Evolutionary conservation across 2,888 invertebrate genomes (phyloP).

Genomic region (Epinotia nisella): DNA sequence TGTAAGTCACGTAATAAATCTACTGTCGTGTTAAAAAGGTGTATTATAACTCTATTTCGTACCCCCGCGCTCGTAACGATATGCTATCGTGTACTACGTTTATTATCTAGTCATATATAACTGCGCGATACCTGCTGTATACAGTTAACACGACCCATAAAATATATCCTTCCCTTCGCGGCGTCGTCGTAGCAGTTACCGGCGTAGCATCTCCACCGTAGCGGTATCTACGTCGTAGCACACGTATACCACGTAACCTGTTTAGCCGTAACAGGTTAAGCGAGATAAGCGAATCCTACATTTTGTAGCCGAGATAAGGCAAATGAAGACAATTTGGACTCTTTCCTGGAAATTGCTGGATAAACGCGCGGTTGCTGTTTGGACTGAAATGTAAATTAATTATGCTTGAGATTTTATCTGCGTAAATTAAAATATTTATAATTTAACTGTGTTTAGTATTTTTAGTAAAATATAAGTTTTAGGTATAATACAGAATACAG

Average conservation of each 20-base stretch:
- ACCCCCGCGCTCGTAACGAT: too few relatives aligned
- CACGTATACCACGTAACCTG: slow-evolving; percentile 55
- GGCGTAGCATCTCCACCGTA: slow-evolving; percentile 57
- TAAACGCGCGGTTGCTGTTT: neutral
- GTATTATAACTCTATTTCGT: too few relatives aligned
- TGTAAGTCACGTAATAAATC: too few relatives aligned
- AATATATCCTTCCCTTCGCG: slow-evolving; percentile 42
- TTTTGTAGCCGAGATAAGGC: slow-evolving; percentile 68
- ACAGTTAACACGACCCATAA: slow-evolving; percentile 25
- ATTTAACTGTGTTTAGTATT: neutral
- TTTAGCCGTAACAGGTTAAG: slow-evolving; percentile 56
- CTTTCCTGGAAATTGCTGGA: slow-evolving; percentile 21
- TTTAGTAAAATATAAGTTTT: neutral
- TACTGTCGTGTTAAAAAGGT: too few relatives aligned
- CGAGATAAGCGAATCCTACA: slow-evolving; percentile 71
- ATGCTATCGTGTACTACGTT: neutral
- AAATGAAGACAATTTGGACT: slow-evolving; percentile 71
- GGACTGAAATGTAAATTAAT: slow-evolving; percentile 1
- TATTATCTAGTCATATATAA: slow-evolving; percentile 6
- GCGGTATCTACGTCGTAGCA: slow-evolving; percentile 58
- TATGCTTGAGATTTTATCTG: neutral
- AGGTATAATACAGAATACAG: too few relatives aligned
- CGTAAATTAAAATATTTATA: slow-evolving; percentile 13
- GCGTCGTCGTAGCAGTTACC: slow-evolving; percentile 49
- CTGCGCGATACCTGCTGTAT: slow-evolving; percentile 7